Base-by-base conservation (phyloP, 92 coral and sea anemone genomes). In the Actinernus sp. region DNA sequence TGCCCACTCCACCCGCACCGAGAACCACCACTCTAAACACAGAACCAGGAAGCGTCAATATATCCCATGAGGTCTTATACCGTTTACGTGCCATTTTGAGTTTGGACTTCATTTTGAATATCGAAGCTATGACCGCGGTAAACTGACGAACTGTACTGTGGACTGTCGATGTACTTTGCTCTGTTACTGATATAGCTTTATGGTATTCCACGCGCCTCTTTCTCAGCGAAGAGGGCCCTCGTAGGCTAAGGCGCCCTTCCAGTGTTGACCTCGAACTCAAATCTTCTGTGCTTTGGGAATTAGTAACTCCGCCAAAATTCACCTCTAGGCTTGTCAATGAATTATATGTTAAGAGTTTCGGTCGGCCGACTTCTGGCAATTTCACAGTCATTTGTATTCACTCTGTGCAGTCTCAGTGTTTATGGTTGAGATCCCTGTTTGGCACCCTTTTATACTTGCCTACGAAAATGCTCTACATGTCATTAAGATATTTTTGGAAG, bases 1-100 rank as follows among this genome's bases (percentile, higher is more conserved):
- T 95, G 2, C 99, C 99, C 14, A 95, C 99, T 23, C 99, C 97
- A 18, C 97, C 87, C 1, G 99, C 78, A 9, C 99, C 99, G 8
- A 95, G 87, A 2, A 88, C 92, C 12, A 95, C 99, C 36, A 95
- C 84, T 61, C 80, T 80, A 24, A 87, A 88, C 47, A 93, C 88
- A 33, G 88, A 65, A 26, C 84, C 63, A 33, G 96, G 96, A 3
- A 89, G 92, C 11, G 85, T 66, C 0, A 90, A 55, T 14, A 82
- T 64, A 30, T 90, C 97, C 52, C 84, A 80, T 10, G 92, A 74
- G 55, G 86, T 59, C 48, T 82, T 66, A 52, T 49, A 60, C 16
- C 40, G 57, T 49, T 70, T 73, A 20, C 34, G 19, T 22, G 56
- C 23, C 0, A 57, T 63, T 48, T 45, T 74, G 8, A 72, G 48